A percentile compares a stretch with the other conserved stretches of the same genome.
These are phyloP conservation scores for Bellardia bayeri DNA, from an alignment of 2,888 invertebrate genomes.

Conservation along the genomic window DNA sequence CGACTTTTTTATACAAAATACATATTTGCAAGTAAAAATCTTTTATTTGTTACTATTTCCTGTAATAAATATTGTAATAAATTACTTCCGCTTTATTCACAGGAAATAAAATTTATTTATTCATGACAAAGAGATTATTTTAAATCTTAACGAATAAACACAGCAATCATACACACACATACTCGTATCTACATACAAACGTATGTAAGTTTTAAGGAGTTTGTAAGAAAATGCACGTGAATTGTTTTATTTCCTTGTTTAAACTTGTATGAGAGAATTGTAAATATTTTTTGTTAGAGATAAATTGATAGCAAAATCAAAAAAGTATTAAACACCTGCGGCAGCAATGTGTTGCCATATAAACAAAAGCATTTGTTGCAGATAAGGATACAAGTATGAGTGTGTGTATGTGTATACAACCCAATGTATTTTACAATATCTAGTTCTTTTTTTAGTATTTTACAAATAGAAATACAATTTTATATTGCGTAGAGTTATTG, in stretches of 20 bases:
- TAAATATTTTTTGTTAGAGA: slow-evolving; percentile 31
- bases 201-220: slow-evolving; percentile 33
- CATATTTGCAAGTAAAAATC: neutral
- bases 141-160: neutral
- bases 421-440: slow-evolving; percentile 21
- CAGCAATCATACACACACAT: neutral
- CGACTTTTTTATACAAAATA: neutral
- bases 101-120: slow-evolving; percentile 70
- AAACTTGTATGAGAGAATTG: slow-evolving; percentile 50
- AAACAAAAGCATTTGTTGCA: slow-evolving; percentile 59
- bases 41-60: slow-evolving; percentile 49
- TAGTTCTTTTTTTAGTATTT: neutral
- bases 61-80: slow-evolving; percentile 55
- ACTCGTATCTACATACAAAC: neutral
- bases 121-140: slow-evolving; percentile 52
- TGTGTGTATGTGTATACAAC: neutral
- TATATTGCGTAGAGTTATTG: slow-evolving; percentile 42
- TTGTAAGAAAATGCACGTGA: slow-evolving; percentile 15
- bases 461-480: slow-evolving; percentile 32
- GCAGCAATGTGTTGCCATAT: slow-evolving; percentile 69
- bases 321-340: slow-evolving; percentile 73
- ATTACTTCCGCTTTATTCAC: slow-evolving; percentile 62
- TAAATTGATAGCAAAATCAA: slow-evolving; percentile 61
- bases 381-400: neutral
- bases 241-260: slow-evolving; percentile 21